Base-by-base conservation (phyloP, 2,113 vertebrate species). In the Pseudorasbora parva region DNA sequence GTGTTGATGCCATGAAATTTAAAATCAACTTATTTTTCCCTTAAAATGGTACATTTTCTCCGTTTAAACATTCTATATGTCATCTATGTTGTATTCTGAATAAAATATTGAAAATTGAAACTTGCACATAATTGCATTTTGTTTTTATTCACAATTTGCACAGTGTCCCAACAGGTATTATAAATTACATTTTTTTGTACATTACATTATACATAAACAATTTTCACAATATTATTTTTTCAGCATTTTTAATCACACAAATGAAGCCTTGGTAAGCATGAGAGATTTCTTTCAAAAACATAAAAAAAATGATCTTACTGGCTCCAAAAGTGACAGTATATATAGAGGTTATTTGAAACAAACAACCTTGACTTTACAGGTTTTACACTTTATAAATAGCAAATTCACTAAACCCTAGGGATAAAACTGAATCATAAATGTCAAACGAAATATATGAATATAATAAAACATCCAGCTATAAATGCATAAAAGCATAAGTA, bases 381-480 rank as follows among this genome's bases (percentile, higher is more conserved):
- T 15, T 54, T 74, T 41, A 57, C 15, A 27, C 10, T 59, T 75
- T 75, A 69, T 69, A 54, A 66, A 81, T 12, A 27, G 37, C 49
- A 3, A 49, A 21, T 84, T 77, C n/a, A 81, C 66, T 81, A 43
- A 77, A 84, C 43, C 33, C 15, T 12, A 2, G 56, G 71, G 64
- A 85, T 76, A 77, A 47, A 45, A 64, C 19, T 71, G 23, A 23
- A 77, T 87, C 27, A 81, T 57, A 87, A 78, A 74, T 47, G 33
- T 75, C 30, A 73, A 78, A 76, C 15, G 64, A 78, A 81, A 86
- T 21, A 68, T 57, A 43, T 37, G 51, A 10, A 71, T 59, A 71
- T 10, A 75, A 41, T 47, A 51, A 85, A 60, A 41, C 10, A 82
- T 47, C 19, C 51, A 37, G 19, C 17, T 6, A 51, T 1, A n/a